phyloP scores from a whole-genome alignment of 1,140 invertebrate genomes.

The Trinorchestia longiramus region DNA sequence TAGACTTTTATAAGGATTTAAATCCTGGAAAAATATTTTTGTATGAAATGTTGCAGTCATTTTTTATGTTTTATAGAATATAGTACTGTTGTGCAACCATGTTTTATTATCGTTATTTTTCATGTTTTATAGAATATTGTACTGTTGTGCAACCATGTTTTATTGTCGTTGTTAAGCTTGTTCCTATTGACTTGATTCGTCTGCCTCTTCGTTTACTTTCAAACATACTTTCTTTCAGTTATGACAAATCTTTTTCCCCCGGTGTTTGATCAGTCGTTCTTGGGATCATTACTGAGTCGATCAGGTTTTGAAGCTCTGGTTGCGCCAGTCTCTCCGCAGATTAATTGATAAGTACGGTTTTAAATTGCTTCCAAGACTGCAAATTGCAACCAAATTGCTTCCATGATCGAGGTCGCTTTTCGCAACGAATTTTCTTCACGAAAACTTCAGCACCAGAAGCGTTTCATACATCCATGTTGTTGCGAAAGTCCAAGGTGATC shows the following conservation, averaged over 20 bases:
- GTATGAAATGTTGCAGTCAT: no score
- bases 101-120: no score
- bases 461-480: neutral
- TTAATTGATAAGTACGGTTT: neutral
- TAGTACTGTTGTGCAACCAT: no score
- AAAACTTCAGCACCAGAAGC: neutral
- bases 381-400: constrained; percentile 1
- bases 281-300: neutral
- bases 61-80: no score
- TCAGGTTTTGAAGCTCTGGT: neutral
- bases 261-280: neutral
- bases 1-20: neutral
- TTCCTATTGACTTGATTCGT: neutral
- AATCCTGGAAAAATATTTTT: no score
- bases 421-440: neutral
- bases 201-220: neutral
- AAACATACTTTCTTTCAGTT: neutral
- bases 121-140: no score
- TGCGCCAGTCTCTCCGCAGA: neutral
- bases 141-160: no score
- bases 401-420: neutral
- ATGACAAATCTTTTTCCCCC: neutral
- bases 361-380: neutral
- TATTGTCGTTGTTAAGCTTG: no score
- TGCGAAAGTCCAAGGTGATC: neutral